phyloP scores from a whole-genome alignment of 2,888 invertebrate genomes.

The Agonopterix arenella region DNA sequence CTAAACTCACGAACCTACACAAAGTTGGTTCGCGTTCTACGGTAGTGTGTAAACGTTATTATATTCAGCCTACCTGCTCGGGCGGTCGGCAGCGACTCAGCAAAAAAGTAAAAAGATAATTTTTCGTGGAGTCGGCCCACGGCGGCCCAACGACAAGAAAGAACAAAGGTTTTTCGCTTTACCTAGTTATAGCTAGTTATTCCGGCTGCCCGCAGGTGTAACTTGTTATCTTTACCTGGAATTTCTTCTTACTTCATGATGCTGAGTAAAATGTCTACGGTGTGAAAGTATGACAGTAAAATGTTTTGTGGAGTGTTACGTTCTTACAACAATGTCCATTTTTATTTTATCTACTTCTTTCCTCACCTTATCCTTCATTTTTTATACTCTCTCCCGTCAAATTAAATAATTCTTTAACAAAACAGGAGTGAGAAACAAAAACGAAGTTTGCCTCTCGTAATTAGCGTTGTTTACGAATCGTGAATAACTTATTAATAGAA shows the following conservation, averaged over 20 bases:
- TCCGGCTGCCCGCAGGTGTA: constrained; percentile 61
- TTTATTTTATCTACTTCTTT: too few relatives aligned
- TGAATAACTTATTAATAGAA: too few relatives aligned
- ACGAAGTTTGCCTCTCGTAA: too few relatives aligned
- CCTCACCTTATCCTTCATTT: too few relatives aligned
- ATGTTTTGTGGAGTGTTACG: constrained; percentile 25
- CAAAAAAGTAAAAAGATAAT: constrained; percentile 71
- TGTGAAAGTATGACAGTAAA: constrained; percentile 39
- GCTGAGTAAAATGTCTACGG: constrained; percentile 34
- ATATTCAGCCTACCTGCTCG: constrained; percentile 65
- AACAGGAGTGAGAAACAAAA: too few relatives aligned
- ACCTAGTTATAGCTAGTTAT: constrained; percentile 67
- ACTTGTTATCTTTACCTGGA: constrained; percentile 62
- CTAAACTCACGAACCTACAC: too few relatives aligned
- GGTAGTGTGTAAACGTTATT: constrained; percentile 35
- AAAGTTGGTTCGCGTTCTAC: too few relatives aligned
- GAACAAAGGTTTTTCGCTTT: constrained; percentile 67
- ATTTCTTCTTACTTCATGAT: constrained; percentile 33
- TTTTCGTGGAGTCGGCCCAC: constrained; percentile 59
- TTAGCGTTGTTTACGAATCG: too few relatives aligned
- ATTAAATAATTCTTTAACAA: too few relatives aligned
- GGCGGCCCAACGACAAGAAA: constrained; percentile 34
- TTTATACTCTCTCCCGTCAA: constrained; percentile 4
- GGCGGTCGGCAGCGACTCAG: constrained; percentile 51
- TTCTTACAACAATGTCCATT: not conserved